Base-by-base conservation (phyloP, 92 coral and sea anemone genomes). In the Heteractis magnifica region DNA sequence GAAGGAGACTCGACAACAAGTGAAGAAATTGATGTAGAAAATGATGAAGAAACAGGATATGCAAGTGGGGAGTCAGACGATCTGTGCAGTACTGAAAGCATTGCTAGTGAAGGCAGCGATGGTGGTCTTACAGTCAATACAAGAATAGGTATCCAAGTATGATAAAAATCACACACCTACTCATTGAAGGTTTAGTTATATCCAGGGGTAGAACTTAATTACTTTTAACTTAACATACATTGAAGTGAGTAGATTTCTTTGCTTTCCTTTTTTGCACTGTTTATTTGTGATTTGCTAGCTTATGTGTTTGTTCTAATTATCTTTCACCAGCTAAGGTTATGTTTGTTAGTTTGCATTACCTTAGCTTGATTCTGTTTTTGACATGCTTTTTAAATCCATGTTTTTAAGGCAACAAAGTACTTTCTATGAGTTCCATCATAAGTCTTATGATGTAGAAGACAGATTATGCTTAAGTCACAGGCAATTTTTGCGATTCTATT, bases 31-130 rank as follows among this genome's bases (percentile, higher is more conserved):
- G 98, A 94, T 56, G 93, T 92, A 71, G 98, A 94, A 86, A 91
- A 94, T 81, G 97, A 97, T 51, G 97, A 94, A 50, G 98, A 97
- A 84, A 90, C 94, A 71, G 99, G 96, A 8, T 97, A 95, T 87
- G 93, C 93, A 81, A 91, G 95, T 77, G 91, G 99, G 44, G 99
- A 94, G 85, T 97, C 99, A 6, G 99, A 95, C 60, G 98, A 97
- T 79, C 88, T 94, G 14, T 93, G 92, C 65, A 97, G 99, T 74
- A 89, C 82, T n/a, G 93, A 88, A 64, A 89, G 98, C 85, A 92
- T 95, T 81, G 94, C 88, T 51, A 94, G 98, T 80, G 94, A 90
- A 72, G 98, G 98, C 11, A 97, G 99, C 84, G 99, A 97, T 76
- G 98, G 98, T 23, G 99, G 98, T 18, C 86, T 95, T 71, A 91